A percentile compares a stretch with the other conserved stretches of the same genome.
Conservation (phyloP, 2,797 vertebrate genomes). For the Labroides dimidiatus region DNA sequence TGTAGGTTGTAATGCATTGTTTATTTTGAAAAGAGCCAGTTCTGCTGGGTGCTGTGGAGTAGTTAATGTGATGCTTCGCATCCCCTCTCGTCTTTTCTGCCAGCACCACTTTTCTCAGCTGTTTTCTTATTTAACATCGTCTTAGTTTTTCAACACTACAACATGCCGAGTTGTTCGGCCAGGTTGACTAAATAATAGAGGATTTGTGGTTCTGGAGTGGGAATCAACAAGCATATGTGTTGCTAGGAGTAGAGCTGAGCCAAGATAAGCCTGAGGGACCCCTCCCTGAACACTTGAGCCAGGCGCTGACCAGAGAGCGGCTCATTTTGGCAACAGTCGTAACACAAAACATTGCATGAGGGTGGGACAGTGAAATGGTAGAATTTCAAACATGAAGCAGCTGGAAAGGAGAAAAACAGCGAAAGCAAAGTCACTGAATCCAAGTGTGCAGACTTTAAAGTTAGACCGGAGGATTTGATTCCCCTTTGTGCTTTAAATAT, state of each 20-base stretch:
- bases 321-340: constrained; percentile 26
- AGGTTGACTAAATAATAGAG: constrained; percentile 1
- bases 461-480: background rate
- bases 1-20: constrained; percentile 30
- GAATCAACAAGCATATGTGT: background rate
- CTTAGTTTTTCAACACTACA: constrained; percentile 1
- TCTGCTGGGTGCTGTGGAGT: constrained; percentile 33
- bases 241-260: constrained; percentile 25
- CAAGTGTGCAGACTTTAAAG: background rate
- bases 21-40: constrained; percentile 34
- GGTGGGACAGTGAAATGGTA: constrained; percentile 42
- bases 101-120: background rate
- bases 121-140: background rate
- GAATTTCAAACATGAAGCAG: constrained; percentile 31
- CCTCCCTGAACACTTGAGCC: constrained; percentile 43
- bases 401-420: constrained; percentile 21
- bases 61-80: constrained; percentile 26
- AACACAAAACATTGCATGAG: constrained; percentile 19
- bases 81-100: background rate
- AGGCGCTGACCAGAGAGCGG: constrained; percentile 15
- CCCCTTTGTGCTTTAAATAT: background rate
- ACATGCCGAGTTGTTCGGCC: background rate
- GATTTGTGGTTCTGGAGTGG: no score
- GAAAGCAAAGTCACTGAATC: constrained; percentile 5
- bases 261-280: constrained; percentile 11